Conservation (phyloP, 2,113 vertebrate genomes). For the Mustela lutreola region DNA sequence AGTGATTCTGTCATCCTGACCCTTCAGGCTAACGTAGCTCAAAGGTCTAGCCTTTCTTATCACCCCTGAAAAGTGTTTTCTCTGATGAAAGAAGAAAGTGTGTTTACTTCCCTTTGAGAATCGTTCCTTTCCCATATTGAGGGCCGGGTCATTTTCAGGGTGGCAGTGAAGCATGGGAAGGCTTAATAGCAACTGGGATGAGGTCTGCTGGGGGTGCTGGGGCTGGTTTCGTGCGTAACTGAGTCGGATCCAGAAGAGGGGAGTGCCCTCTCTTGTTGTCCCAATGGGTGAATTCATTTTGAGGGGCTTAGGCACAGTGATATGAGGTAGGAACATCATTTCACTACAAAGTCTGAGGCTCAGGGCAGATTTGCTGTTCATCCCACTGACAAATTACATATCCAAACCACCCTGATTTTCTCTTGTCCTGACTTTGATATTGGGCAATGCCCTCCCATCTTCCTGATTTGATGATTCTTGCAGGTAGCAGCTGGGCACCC, state of each 20-base stretch:
- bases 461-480: not conserved
- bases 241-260: not conserved
- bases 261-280: not conserved
- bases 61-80: conserved; percentile 38
- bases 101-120: conserved; percentile 60
- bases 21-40: not conserved
- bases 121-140: not conserved
- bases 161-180: conserved; percentile 13
- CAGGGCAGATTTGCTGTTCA: not conserved
- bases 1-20: conserved; percentile 8
- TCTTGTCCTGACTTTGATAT: not conserved
- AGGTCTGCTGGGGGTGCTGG: rapidly evolving
- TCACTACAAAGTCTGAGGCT: not conserved
- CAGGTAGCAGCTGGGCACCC: rapidly evolving
- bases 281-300: not conserved
- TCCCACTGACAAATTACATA: not conserved
- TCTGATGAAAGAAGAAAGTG: conserved; percentile 54
- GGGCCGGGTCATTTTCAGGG: conserved; percentile 3
- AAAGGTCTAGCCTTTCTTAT: conserved; percentile 53
- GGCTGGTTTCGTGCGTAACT: rapidly evolving
- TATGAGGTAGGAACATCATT: not conserved
- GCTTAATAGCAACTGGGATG: not conserved
- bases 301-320: not conserved
- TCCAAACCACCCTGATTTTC: not conserved
- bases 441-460: no score